Conservation (phyloP, 2,888 invertebrate species). For the Drosophila pseudotalamancana region DNA sequence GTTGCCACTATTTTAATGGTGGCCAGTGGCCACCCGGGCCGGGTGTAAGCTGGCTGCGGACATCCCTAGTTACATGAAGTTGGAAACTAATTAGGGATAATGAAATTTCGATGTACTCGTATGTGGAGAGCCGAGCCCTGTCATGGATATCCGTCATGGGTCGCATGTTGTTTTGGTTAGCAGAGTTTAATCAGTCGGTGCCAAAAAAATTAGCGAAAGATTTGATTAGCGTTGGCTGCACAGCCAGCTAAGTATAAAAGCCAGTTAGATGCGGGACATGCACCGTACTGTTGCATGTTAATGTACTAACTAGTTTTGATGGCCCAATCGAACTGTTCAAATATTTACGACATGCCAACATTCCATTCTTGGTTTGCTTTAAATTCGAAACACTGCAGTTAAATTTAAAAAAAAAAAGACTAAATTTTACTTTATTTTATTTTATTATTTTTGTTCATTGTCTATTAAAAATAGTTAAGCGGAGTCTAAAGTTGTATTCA, state of each 20-base stretch:
- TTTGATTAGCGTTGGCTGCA: not conserved
- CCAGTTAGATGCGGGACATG: not conserved
- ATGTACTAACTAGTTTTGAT: not conserved
- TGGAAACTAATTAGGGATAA: constrained; percentile 37
- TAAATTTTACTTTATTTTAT: too few relatives aligned
- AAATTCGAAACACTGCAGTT: too few relatives aligned
- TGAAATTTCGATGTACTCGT: constrained; percentile 34
- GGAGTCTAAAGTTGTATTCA: too few relatives aligned
- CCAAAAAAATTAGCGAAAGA: constrained; percentile 9
- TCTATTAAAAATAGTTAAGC: not conserved
- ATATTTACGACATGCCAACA: too few relatives aligned
- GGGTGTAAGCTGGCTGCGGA: not conserved
- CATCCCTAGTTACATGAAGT: constrained; percentile 7
- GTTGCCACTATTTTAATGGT: constrained; percentile 1
- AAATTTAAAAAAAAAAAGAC: too few relatives aligned
- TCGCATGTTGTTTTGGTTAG: constrained; percentile 11
- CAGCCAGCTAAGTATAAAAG: not conserved
- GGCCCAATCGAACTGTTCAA: too few relatives aligned
- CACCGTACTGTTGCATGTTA: not conserved
- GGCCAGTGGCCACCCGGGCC: too few relatives aligned
- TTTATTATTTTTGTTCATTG: not conserved
- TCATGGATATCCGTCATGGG: constrained; percentile 3
- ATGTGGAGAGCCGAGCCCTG: not conserved
- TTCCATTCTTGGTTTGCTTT: too few relatives aligned
- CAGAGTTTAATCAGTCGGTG: not conserved